Evolutionary conservation across 1,140 invertebrate genomes (phyloP).

Genomic region (Eueides isabella): DNA sequence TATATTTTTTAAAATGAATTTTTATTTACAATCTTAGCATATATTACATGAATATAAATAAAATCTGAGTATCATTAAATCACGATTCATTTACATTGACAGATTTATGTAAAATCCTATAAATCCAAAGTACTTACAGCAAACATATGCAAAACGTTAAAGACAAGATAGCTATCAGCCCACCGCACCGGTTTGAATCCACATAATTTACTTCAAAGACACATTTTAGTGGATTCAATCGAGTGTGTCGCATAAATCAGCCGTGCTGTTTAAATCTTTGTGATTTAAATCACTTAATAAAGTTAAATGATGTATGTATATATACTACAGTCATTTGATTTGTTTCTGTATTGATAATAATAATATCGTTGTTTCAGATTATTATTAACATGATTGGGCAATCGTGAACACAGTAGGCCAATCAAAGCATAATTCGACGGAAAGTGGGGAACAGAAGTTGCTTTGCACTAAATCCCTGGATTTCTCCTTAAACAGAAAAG

Average conservation of each 20-base stretch:
- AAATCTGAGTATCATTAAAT: background rate
- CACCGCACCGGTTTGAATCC: conserved; percentile 10
- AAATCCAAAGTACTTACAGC: conserved; percentile 2
- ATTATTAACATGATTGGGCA: too few species aligned
- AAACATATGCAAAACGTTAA: conserved; percentile 15
- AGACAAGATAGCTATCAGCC: conserved; percentile 29
- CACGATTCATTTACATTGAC: background rate
- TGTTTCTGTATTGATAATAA: background rate
- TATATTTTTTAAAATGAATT: background rate
- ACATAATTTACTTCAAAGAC: conserved; percentile 42
- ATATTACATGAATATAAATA: background rate
- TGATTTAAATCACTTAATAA: conserved; percentile 58
- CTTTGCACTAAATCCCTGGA: too few species aligned
- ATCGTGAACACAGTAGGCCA: too few species aligned
- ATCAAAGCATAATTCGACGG: too few species aligned
- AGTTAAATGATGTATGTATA: conserved; percentile 4
- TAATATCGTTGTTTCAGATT: background rate
- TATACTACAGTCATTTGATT: background rate
- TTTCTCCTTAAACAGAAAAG: too few species aligned
- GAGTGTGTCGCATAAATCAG: conserved; percentile 52
- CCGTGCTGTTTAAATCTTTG: conserved; percentile 49
- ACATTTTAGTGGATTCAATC: conserved; percentile 46
- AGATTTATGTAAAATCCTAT: conserved; percentile 8
- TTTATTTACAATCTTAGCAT: background rate
- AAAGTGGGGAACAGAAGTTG: too few species aligned